Evolutionary conservation across 2,113 vertebrate genomes (phyloP).

Genomic region (Collichthys lucidus): DNA sequence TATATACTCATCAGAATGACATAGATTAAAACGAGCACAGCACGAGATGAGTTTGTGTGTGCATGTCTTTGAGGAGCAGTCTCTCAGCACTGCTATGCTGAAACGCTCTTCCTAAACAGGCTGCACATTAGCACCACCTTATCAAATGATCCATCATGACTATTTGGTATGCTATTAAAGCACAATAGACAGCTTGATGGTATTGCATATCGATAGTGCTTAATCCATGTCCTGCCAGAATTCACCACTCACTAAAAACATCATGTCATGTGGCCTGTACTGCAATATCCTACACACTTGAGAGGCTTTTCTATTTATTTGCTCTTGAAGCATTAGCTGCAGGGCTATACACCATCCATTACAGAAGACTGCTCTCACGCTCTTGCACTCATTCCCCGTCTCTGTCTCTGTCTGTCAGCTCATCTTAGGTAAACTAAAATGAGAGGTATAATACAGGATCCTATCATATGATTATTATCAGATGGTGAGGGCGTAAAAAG

Average conservation of each 20-base stretch:
- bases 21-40: conserved; percentile 67
- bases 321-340: conserved; percentile 61
- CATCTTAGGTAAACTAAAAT: conserved; percentile 50
- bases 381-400: conserved; percentile 13
- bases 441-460: conserved; percentile 10
- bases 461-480: conserved; percentile 5
- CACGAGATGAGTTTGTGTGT: conserved; percentile 47
- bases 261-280: conserved; percentile 37
- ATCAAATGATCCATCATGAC: conserved; percentile 62
- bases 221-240: conserved; percentile 54
- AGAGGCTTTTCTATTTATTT: conserved; percentile 68
- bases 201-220: conserved; percentile 44
- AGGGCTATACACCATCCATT: conserved; percentile 55
- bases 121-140: conserved; percentile 26
- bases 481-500: neutral
- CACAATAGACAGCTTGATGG: conserved; percentile 61
- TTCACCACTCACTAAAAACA: conserved; percentile 51
- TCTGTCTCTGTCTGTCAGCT: conserved; percentile 17
- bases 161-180: conserved; percentile 54
- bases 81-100: conserved; percentile 28
- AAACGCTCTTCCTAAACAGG: conserved; percentile 25
- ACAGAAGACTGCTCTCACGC: conserved; percentile 30
- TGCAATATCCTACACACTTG: conserved; percentile 53
- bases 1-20: conserved; percentile 69
- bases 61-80: conserved; percentile 31